Evolutionary conservation across 2,113 vertebrate genomes (phyloP).

Genomic region (Brachionichthys hirsutus): DNA sequence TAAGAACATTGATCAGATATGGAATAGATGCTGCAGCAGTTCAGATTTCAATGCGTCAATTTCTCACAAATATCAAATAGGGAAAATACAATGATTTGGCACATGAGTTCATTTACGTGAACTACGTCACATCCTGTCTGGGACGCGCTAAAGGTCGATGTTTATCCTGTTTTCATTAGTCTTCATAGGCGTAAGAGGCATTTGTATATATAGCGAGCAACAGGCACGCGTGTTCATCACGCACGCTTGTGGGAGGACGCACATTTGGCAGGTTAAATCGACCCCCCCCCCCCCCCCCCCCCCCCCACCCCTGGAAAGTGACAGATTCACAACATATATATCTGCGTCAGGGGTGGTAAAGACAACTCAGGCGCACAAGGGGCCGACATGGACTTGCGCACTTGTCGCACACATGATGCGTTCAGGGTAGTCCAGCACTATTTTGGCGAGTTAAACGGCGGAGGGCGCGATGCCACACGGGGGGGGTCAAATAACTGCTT

Average conservation of each 20-base stretch:
- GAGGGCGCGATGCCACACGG: conserved; percentile 73
- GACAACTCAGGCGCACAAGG: conserved; percentile 62
- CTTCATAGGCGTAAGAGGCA: conserved; percentile 36
- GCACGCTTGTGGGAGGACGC: conserved; percentile 53
- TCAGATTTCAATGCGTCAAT: background rate
- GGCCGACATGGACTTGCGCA: conserved; percentile 53
- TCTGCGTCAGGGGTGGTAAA: conserved; percentile 61
- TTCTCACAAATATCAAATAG: conserved; percentile 4
- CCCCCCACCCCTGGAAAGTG: conserved; percentile 57
- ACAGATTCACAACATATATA: conserved; percentile 65
- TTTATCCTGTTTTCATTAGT: conserved; percentile 60
- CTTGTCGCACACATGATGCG: conserved; percentile 51
- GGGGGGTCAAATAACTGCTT: conserved; percentile 49
- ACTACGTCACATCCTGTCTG: conserved; percentile 23
- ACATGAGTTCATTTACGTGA: conserved; percentile 11
- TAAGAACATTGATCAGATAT: background rate
- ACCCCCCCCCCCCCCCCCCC: too few relatives aligned
- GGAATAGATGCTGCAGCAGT: background rate
- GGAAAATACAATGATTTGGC: conserved; percentile 1
- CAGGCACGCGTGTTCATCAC: conserved; percentile 37
- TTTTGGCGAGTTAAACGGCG: conserved; percentile 58
- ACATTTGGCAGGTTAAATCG: conserved; percentile 52
- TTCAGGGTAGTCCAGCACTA: conserved; percentile 64
- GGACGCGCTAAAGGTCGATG: conserved; percentile 43
- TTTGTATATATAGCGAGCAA: conserved; percentile 47